A percentile compares a stretch with the other conserved stretches of the same genome.
Conservation (phyloP, 2,888 invertebrate species). For the Smittia sp. region DNA sequence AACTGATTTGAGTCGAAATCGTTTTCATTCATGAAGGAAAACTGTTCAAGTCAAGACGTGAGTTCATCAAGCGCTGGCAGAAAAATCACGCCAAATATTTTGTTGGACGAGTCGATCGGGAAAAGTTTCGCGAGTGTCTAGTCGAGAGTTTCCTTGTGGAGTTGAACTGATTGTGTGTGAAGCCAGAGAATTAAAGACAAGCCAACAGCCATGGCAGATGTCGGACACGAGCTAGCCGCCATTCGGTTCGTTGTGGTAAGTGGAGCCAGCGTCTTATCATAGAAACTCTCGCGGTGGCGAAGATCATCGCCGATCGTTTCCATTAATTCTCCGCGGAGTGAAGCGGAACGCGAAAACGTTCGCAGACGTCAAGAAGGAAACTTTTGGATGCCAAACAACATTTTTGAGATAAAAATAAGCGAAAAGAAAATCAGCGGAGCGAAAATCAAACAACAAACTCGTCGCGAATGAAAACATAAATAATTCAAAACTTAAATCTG, state of each 20-base stretch:
- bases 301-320: not conserved
- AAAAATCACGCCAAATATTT: not conserved
- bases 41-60: not conserved
- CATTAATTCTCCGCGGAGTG: not conserved
- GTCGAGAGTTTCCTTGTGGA: not conserved
- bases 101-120: not conserved
- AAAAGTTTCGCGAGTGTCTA: not conserved
- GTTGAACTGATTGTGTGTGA: not conserved
- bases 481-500: not conserved
- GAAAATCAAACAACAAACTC: not conserved
- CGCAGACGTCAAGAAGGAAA: not conserved
- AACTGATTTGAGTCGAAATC: not conserved
- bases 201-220: slow-evolving; percentile 49
- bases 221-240: slow-evolving; percentile 52
- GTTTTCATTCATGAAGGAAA: not conserved
- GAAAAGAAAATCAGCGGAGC: not conserved
- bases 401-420: slow-evolving; percentile 6
- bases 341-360: not conserved
- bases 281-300: not conserved
- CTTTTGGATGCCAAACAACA: not conserved
- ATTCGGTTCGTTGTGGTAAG: slow-evolving; percentile 53
- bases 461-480: not conserved
- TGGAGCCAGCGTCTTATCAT: slow-evolving; percentile 41
- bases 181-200: slow-evolving; percentile 42
- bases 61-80: not conserved